A percentile compares a stretch with the other conserved stretches of the same genome.
phyloP scores from a whole-genome alignment of 2,113 vertebrate species.

The Chaetodon auriga region DNA sequence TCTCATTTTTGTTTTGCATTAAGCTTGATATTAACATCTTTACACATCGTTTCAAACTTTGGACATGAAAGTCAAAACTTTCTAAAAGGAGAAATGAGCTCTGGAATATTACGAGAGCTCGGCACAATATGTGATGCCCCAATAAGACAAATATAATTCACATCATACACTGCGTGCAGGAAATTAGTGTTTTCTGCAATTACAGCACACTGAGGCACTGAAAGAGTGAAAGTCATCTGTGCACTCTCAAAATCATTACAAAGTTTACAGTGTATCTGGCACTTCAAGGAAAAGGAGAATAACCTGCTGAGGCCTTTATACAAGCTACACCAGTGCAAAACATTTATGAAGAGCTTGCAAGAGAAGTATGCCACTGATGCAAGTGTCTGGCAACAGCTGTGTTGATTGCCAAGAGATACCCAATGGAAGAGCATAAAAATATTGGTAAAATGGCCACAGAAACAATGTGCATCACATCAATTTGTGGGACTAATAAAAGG shows the following conservation, averaged over 20 bases:
- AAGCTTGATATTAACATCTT: slow-evolving; percentile 66
- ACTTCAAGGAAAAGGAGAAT: slow-evolving; percentile 11
- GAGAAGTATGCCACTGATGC: background rate
- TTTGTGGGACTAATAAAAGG: background rate
- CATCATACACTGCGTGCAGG: slow-evolving; percentile 43
- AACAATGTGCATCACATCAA: background rate
- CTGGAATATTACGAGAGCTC: slow-evolving; percentile 33
- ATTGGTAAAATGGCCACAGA: background rate
- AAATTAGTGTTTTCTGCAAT: slow-evolving; percentile 57
- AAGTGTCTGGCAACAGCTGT: background rate
- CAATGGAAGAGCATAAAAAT: background rate
- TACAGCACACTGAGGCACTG: slow-evolving; percentile 31
- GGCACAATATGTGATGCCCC: slow-evolving; percentile 40
- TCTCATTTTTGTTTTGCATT: slow-evolving; percentile 61
- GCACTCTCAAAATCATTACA: slow-evolving; percentile 1
- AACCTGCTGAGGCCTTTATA: background rate
- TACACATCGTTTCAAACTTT: slow-evolving; percentile 49
- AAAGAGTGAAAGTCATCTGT: slow-evolving; percentile 34
- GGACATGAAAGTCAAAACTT: slow-evolving; percentile 48
- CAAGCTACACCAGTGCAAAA: background rate
- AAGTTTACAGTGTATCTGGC: background rate
- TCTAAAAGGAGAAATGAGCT: slow-evolving; percentile 55
- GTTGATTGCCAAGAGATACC: background rate
- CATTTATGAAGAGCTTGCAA: background rate
- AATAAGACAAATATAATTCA: slow-evolving; percentile 47